These are phyloP conservation scores for Pectinophora gossypiella DNA, from an alignment of 1,140 invertebrate genomes.

Conservation along the genomic window DNA sequence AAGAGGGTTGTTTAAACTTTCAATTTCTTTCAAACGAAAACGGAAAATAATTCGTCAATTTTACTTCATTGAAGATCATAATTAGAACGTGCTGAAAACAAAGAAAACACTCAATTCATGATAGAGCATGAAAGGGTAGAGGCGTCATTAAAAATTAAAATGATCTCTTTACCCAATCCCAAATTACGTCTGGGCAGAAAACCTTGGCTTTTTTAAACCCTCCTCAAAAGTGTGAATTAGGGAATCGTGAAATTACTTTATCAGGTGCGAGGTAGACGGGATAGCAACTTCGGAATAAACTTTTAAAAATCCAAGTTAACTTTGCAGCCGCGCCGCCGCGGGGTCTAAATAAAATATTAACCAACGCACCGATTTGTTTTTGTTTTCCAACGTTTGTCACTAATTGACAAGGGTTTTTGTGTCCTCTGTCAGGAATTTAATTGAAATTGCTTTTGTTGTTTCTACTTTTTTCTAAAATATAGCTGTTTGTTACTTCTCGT, in stretches of 20 bases:
- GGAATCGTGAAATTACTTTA: slow-evolving; percentile 68
- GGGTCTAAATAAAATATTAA: slow-evolving; percentile 62
- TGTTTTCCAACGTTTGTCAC: slow-evolving; percentile 31
- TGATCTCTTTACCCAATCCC: slow-evolving; percentile 39
- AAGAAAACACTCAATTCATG: background rate
- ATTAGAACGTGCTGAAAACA: too few relatives aligned
- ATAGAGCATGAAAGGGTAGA: slow-evolving; percentile 8
- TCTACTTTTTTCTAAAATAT: background rate
- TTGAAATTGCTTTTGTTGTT: slow-evolving; percentile 16
- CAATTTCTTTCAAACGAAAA: too few relatives aligned
- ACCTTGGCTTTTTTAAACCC: slow-evolving; percentile 63
- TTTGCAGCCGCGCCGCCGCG: slow-evolving; percentile 32
- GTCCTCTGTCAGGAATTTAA: slow-evolving; percentile 31
- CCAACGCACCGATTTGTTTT: slow-evolving; percentile 42
- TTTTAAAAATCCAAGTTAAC: slow-evolving; percentile 73
- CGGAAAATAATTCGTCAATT: too few relatives aligned
- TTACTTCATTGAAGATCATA: too few relatives aligned
- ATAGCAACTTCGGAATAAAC: slow-evolving; percentile 50
- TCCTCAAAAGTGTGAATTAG: slow-evolving; percentile 65
- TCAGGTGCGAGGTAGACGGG: slow-evolving; percentile 52
- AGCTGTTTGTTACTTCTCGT: background rate
- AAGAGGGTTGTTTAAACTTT: background rate
- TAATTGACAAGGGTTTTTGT: slow-evolving; percentile 60
- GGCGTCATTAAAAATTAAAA: slow-evolving; percentile 45
- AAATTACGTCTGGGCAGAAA: slow-evolving; percentile 44